phyloP scores from a whole-genome alignment of 2,113 vertebrate genomes.

The Marcusenius ussheri region DNA sequence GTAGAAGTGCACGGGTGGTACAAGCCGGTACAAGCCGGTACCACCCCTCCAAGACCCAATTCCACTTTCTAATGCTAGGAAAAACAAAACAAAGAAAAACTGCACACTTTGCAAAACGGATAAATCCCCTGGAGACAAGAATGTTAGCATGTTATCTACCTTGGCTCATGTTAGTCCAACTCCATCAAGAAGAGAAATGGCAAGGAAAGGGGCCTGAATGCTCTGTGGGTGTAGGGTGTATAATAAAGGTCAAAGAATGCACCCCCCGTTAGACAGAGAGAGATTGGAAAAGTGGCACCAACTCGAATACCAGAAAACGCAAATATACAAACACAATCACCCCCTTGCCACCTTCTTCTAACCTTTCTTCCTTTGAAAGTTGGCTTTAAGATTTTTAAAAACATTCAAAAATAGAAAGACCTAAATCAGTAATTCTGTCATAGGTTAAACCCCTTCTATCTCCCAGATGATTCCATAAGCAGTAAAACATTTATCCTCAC shows the following conservation, averaged over 20 bases:
- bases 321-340: not conserved
- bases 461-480: not conserved
- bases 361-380: not conserved
- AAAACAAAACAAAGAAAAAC: not conserved
- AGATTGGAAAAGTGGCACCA: not conserved
- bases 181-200: not conserved
- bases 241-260: not conserved
- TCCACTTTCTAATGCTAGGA: not conserved
- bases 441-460: not conserved
- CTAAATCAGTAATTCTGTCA: not conserved
- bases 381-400: not conserved
- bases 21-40: not conserved
- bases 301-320: not conserved
- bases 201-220: not conserved
- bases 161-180: not conserved
- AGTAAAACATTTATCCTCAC: constrained; percentile 5
- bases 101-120: not conserved
- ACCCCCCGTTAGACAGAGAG: not conserved
- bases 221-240: not conserved
- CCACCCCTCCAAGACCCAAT: not conserved
- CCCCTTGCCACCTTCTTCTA: not conserved
- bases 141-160: not conserved
- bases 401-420: not conserved
- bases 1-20: not conserved
- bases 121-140: not conserved